Evolutionary conservation across 2,888 invertebrate species (phyloP).

Genomic region (Drosophila antonietae): DNA sequence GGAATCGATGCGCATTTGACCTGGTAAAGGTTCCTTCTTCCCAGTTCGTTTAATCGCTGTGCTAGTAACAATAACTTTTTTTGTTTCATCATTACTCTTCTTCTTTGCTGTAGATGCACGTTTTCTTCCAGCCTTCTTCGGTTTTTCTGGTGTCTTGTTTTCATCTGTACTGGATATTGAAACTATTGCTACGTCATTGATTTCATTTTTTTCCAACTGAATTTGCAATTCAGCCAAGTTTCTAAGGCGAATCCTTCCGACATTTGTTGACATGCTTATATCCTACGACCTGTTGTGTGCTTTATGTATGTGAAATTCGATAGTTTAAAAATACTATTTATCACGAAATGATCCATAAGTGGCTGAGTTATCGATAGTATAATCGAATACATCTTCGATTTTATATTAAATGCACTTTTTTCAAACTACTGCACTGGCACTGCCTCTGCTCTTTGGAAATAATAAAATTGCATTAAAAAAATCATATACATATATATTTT

Average conservation of each 20-base stretch:
- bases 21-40: constrained; percentile 63
- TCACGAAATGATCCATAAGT: not conserved
- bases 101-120: constrained; percentile 58
- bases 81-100: constrained; percentile 8
- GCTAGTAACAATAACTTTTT: constrained; percentile 11
- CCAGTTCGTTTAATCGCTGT: constrained; percentile 41
- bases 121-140: constrained; percentile 37
- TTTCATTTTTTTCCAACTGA: constrained; percentile 2
- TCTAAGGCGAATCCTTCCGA: constrained; percentile 62
- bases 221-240: constrained; percentile 46
- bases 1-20: constrained; percentile 71
- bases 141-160: constrained; percentile 48
- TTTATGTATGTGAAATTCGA: not conserved
- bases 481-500: not conserved
- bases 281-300: constrained; percentile 4
- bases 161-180: not conserved
- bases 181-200: not conserved
- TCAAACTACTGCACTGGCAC: not conserved
- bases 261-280: constrained; percentile 27
- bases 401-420: too few relatives aligned
- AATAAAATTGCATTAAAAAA: not conserved
- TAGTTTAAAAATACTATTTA: not conserved
- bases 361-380: not conserved
- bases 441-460: not conserved
- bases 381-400: constrained; percentile 8